Base-by-base conservation (phyloP, 2,113 vertebrate genomes). In the Nothocercus nigrocapillus region DNA sequence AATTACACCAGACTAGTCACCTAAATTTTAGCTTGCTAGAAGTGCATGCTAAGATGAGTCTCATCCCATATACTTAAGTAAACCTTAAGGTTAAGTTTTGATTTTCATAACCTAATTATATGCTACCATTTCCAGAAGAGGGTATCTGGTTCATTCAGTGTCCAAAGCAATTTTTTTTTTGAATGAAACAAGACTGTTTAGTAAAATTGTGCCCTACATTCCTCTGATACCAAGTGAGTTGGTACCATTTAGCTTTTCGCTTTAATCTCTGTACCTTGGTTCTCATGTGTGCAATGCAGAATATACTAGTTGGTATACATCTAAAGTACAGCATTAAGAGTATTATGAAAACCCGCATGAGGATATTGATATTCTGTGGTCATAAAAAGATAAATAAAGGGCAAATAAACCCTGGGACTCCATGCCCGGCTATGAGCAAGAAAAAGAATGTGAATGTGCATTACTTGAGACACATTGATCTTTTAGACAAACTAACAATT, bases 281-380 rank as follows among this genome's bases (percentile, higher is more conserved):
- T 93, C 75, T 54, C 72, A 80, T 10, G 36, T 80, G 49, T 69
- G 44, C 70, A 89, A 89, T 28, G 53, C 49, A 87, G 87, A 80
- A 59, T 62, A 49, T 6, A 38, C 44, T 44, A 49, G 49, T 34
- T 76, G 75, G 78, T 36, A 32, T 7, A 89, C 49, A 93, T 74
- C 63, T 74, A 54, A 93, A 92, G 70, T 80, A 92, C 49, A 91
- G 74, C 66, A 92, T 76, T 63, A 68, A 0, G 1, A 93, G 42
- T 45, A 67, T 87, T 80, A 91, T 42, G 54, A 93, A 89, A 95
- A 95, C 73, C 20, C 67, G 59, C 45, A 95, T 0, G 0, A 84
- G 95, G 30, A 83, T 88, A 93, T 90, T 95, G 91, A 63, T 92
- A 87, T 83, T 95, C 78, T 93, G 78, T 95, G 94, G 82, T 93